Conservation (phyloP, 1,140 invertebrate genomes). For the Maconellicoccus hirsutus region DNA sequence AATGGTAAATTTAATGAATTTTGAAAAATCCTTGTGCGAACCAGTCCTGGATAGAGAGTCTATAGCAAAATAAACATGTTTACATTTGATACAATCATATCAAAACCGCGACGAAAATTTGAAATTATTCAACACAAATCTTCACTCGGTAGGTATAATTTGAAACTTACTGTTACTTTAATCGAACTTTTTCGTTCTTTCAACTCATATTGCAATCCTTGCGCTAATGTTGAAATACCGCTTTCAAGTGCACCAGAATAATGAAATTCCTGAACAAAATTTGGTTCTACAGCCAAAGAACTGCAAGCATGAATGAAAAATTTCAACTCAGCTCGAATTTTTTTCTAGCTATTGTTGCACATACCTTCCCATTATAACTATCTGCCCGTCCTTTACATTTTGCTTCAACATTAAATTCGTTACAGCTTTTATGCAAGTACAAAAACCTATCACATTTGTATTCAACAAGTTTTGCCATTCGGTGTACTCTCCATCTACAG, state of each 20-base stretch:
- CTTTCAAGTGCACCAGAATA: background rate
- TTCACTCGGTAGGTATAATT: too few relatives aligned
- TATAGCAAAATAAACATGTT: background rate
- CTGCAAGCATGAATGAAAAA: background rate
- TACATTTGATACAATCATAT: too few relatives aligned
- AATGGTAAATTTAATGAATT: background rate
- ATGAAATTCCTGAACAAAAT: background rate
- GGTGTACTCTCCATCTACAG: background rate
- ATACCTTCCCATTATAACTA: background rate
- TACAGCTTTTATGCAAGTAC: background rate
- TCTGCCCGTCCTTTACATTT: background rate
- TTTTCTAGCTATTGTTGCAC: too few relatives aligned
- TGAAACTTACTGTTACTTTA: background rate
- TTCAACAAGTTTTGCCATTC: conserved; percentile 10
- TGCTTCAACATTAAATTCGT: conserved; percentile 11
- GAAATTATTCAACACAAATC: too few relatives aligned
- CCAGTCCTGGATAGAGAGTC: background rate
- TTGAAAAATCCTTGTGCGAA: background rate
- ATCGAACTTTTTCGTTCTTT: background rate
- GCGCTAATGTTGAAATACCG: background rate
- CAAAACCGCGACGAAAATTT: too few relatives aligned
- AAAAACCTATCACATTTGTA: background rate
- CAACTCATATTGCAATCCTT: background rate
- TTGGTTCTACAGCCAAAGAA: background rate
- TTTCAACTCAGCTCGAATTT: too few relatives aligned